These are phyloP conservation scores for Agonopterix alstromeriana DNA, from an alignment of 2,888 invertebrate species.

Conservation along the genomic window DNA sequence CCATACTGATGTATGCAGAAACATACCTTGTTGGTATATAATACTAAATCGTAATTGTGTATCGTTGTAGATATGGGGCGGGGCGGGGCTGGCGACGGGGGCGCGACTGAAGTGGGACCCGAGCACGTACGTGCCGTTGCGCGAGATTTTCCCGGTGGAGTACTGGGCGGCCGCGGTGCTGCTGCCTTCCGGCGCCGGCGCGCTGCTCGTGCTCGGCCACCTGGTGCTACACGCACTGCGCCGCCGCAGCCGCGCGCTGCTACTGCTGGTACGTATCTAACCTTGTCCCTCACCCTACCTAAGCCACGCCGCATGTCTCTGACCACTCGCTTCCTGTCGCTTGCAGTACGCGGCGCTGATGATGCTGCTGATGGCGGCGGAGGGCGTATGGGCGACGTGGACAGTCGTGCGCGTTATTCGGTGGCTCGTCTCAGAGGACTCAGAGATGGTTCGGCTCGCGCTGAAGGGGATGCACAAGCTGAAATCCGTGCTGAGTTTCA, in stretches of 20 bases:
- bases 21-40: too few relatives aligned
- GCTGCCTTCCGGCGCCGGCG: conserved; percentile 22
- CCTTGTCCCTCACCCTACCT: too few relatives aligned
- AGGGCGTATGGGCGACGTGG: conserved; percentile 27
- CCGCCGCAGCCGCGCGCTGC: conserved; percentile 17
- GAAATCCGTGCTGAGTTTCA: conserved; percentile 28
- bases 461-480: conserved; percentile 22
- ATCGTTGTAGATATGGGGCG: conserved; percentile 31
- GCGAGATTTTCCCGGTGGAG: conserved; percentile 38
- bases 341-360: conserved; percentile 29
- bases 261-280: neutral
- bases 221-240: conserved; percentile 24
- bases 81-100: conserved; percentile 45
- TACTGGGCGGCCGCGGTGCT: conserved; percentile 24
- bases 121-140: conserved; percentile 41
- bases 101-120: conserved; percentile 65
- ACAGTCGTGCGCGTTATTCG: conserved; percentile 22
- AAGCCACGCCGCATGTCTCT: neutral
- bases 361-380: conserved; percentile 18
- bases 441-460: conserved; percentile 14
- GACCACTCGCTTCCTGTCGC: too few relatives aligned
- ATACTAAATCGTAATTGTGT: too few relatives aligned
- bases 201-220: conserved; percentile 36
- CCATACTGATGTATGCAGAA: neutral
- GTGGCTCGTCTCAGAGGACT: conserved; percentile 21